phyloP scores from a whole-genome alignment of 1,140 invertebrate species.

The Penaeus chinensis region DNA sequence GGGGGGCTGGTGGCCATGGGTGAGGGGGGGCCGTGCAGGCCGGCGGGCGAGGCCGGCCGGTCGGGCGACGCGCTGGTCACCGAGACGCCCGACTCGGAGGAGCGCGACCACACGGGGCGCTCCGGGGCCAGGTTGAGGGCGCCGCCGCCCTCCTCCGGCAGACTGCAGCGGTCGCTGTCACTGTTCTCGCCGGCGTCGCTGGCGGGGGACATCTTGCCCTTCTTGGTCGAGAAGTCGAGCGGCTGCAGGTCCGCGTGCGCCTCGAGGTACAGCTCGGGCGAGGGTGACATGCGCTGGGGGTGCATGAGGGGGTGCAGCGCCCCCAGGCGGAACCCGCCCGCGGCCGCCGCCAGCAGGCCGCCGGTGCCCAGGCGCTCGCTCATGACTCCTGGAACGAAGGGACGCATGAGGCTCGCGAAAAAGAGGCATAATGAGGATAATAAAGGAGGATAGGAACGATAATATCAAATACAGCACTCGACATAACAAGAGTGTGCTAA shows the following conservation, averaged over 20 bases:
- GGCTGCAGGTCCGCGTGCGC: constrained; percentile 58
- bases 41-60: background rate
- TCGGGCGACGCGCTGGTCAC: constrained; percentile 11
- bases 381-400: background rate
- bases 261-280: background rate
- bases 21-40: background rate
- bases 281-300: too few species aligned
- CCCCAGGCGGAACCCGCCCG: too few species aligned
- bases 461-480: too few species aligned
- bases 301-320: too few species aligned
- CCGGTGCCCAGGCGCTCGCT: background rate
- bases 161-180: background rate
- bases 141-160: background rate
- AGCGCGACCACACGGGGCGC: constrained; percentile 48
- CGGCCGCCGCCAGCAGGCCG: too few species aligned
- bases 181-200: background rate
- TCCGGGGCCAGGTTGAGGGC: constrained; percentile 25
- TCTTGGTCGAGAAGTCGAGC: constrained; percentile 66
- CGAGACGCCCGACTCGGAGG: constrained; percentile 60
- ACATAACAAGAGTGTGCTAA: too few species aligned
- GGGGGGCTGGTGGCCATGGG: constrained; percentile 10
- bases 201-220: constrained; percentile 40
- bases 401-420: too few species aligned
- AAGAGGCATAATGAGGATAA: too few species aligned
- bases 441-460: too few species aligned